Percentiles rank a stretch among this genome's conserved stretches.
Conservation (phyloP, 2,888 invertebrate species). For the Cryptophagus acutangulus region DNA sequence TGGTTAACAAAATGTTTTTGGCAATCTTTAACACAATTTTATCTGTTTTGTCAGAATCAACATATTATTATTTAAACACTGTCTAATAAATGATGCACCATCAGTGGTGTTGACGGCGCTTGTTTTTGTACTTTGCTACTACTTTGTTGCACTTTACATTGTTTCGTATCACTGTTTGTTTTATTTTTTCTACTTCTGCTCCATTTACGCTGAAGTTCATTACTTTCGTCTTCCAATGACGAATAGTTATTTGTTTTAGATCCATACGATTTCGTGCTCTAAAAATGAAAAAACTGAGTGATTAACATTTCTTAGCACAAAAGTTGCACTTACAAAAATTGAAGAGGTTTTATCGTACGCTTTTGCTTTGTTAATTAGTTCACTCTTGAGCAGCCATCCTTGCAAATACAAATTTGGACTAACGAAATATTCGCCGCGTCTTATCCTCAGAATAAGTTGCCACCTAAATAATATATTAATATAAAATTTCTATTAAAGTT, state of each 20-base stretch:
- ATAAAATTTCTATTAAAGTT: not conserved
- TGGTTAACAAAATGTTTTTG: no score
- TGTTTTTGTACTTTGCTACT: conserved; percentile 24
- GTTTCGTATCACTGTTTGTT: conserved; percentile 28
- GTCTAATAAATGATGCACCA: conserved; percentile 42
- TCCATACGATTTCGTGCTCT: no score
- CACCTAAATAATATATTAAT: conserved; percentile 41
- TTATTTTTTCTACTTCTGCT: no score
- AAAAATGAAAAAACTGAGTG: no score
- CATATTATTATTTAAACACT: conserved; percentile 20
- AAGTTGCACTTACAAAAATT: conserved; percentile 32
- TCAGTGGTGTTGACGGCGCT: conserved; percentile 33
- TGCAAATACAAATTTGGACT: conserved; percentile 52
- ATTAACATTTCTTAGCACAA: no score
- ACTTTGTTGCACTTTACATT: conserved; percentile 28
- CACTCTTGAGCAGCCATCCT: conserved; percentile 53
- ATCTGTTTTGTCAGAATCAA: no score
- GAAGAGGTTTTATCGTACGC: conserved; percentile 42
- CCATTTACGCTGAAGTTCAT: no score
- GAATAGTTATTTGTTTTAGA: conserved; percentile 4
- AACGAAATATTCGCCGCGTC: conserved; percentile 45
- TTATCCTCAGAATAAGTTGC: conserved; percentile 50
- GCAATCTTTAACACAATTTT: no score
- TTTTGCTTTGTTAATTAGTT: conserved; percentile 43
- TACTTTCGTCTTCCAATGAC: not conserved